phyloP scores from a whole-genome alignment of 2,888 invertebrate genomes.

The Drosophila anceps region DNA sequence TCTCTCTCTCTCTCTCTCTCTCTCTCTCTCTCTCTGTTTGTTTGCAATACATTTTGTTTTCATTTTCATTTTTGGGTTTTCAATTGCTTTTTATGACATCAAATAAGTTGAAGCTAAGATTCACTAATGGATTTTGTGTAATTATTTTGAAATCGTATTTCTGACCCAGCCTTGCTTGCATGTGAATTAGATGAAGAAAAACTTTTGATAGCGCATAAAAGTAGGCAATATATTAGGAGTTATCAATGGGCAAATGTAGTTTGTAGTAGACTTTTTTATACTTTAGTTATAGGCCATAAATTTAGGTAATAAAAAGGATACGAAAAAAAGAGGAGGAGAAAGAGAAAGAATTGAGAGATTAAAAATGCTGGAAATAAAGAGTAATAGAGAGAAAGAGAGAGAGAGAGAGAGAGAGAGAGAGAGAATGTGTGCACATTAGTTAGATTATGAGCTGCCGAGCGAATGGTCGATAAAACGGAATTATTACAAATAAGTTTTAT shows the following conservation, averaged over 20 bases:
- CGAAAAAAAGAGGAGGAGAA: background rate
- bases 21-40: background rate
- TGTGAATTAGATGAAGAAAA: background rate
- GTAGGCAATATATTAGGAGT: constrained; percentile 22
- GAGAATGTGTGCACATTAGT: background rate
- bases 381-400: background rate
- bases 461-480: background rate
- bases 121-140: constrained; percentile 5
- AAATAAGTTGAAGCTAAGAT: constrained; percentile 22
- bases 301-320: background rate
- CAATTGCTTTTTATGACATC: constrained; percentile 7
- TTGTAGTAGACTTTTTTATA: background rate
- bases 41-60: constrained; percentile 24
- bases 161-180: background rate
- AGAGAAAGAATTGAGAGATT: no score
- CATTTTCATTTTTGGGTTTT: constrained; percentile 6
- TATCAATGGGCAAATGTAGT: background rate
- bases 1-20: background rate
- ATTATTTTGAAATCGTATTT: constrained; percentile 14
- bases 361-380: background rate
- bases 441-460: background rate
- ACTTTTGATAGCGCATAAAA: constrained; percentile 22
- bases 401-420: background rate
- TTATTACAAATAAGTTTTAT: constrained; percentile 2
- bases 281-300: background rate